These are phyloP conservation scores for Acleris cristana DNA, from an alignment of 2,888 invertebrate species.

Conservation along the genomic window DNA sequence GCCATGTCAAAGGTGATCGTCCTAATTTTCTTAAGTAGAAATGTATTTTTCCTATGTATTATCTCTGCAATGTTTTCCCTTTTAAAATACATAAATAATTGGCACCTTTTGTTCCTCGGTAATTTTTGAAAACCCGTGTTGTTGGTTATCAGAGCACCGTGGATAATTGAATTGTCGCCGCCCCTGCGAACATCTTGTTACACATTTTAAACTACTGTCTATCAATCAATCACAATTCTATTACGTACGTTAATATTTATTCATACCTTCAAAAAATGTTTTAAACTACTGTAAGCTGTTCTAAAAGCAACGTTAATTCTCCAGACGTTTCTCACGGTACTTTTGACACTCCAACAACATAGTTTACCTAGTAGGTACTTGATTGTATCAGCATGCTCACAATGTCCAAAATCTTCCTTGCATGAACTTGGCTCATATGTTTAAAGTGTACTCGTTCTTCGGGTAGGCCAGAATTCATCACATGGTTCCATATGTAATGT, in stretches of 20 bases:
- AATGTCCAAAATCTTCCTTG: constrained; percentile 43
- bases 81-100: constrained; percentile 28
- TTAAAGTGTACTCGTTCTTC: constrained; percentile 40
- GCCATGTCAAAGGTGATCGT: constrained; percentile 31
- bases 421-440: constrained; percentile 55
- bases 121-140: constrained; percentile 50
- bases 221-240: no score
- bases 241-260: no score
- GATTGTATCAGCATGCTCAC: constrained; percentile 34
- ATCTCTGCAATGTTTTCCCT: constrained; percentile 82
- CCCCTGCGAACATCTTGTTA: no score
- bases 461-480: constrained; percentile 58
- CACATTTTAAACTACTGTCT: no score
- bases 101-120: constrained; percentile 27
- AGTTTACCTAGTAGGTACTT: constrained; percentile 1
- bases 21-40: constrained; percentile 31
- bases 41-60: constrained; percentile 52
- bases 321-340: constrained; percentile 2
- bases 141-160: constrained; percentile 45
- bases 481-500: constrained; percentile 51
- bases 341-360: constrained; percentile 32
- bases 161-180: background rate
- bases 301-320: background rate
- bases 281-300: background rate
- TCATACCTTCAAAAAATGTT: no score